These are phyloP conservation scores for Drosophila trichaetosa DNA, from an alignment of 2,888 invertebrate species.

Conservation along the genomic window DNA sequence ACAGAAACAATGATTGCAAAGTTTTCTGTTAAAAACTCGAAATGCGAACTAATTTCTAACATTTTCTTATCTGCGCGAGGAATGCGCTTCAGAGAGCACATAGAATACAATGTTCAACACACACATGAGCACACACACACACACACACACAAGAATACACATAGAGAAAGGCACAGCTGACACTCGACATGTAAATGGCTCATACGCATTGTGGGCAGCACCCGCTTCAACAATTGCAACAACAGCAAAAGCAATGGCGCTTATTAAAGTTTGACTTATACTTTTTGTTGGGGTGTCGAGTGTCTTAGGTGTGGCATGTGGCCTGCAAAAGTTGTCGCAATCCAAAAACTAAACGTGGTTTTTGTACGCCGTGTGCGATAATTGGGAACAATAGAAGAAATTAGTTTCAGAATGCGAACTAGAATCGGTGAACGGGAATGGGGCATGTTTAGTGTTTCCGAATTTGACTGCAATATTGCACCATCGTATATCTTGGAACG, in stretches of 20 bases:
- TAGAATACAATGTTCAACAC: slow-evolving; percentile 40
- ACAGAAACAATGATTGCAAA: slow-evolving; percentile 31
- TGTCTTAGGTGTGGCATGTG: slow-evolving; percentile 20
- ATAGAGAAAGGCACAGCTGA: slow-evolving; percentile 38
- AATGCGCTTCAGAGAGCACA: slow-evolving; percentile 68
- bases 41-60: slow-evolving; percentile 50
- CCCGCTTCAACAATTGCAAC: slow-evolving; percentile 33
- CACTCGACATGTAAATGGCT: slow-evolving; percentile 69
- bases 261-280: slow-evolving; percentile 75
- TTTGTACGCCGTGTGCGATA: slow-evolving; percentile 68
- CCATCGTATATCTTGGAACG: slow-evolving; percentile 18
- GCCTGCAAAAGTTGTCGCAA: slow-evolving; percentile 60
- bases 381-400: slow-evolving; percentile 75
- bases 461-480: slow-evolving; percentile 57
- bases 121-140: background rate
- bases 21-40: slow-evolving; percentile 28
- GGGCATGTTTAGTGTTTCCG: slow-evolving; percentile 60
- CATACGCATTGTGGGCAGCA: slow-evolving; percentile 67
- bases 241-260: slow-evolving; percentile 53
- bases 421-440: slow-evolving; percentile 16
- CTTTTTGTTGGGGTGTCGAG: slow-evolving; percentile 45
- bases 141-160: background rate
- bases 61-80: slow-evolving; percentile 61
- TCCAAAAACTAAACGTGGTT: slow-evolving; percentile 73
- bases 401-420: slow-evolving; percentile 28